Conservation (phyloP, 37 sponge, comb jelly and placozoan species). For the Axinella damicornis region DNA sequence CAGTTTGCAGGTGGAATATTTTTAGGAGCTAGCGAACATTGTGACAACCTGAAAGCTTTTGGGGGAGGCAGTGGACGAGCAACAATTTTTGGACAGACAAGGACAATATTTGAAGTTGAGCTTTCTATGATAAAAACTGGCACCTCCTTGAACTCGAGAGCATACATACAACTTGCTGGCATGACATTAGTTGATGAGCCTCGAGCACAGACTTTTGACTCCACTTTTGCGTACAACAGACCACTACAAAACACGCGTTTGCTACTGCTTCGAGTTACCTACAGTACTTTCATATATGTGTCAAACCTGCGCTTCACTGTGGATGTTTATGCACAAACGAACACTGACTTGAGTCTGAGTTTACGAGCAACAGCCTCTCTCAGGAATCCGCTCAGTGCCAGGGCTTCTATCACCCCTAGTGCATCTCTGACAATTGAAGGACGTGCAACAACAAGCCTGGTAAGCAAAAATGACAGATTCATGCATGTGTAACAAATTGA, state of each 20-base stretch:
- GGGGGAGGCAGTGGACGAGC: conserved; percentile 41
- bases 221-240: background rate
- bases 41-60: conserved; percentile 28
- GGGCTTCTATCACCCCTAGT: background rate
- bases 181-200: conserved; percentile 16
- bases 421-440: too few species aligned
- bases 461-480: too few species aligned
- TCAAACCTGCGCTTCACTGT: background rate
- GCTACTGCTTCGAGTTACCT: background rate
- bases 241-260: background rate
- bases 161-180: conserved; percentile 43
- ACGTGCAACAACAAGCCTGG: too few species aligned
- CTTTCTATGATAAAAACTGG: conserved; percentile 1
- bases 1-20: conserved; percentile 55
- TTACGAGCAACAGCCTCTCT: background rate
- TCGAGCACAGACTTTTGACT: too few species aligned
- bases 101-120: conserved; percentile 24
- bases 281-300: background rate
- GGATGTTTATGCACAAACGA: background rate
- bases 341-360: background rate
- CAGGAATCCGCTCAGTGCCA: background rate
- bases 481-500: too few species aligned
- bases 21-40: conserved; percentile 20
- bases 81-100: conserved; percentile 47
- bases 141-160: conserved; percentile 1